A percentile compares a stretch with the other conserved stretches of the same genome.
phyloP scores from a whole-genome alignment of 2,113 vertebrate species.

The Elgaria multicarinata region DNA sequence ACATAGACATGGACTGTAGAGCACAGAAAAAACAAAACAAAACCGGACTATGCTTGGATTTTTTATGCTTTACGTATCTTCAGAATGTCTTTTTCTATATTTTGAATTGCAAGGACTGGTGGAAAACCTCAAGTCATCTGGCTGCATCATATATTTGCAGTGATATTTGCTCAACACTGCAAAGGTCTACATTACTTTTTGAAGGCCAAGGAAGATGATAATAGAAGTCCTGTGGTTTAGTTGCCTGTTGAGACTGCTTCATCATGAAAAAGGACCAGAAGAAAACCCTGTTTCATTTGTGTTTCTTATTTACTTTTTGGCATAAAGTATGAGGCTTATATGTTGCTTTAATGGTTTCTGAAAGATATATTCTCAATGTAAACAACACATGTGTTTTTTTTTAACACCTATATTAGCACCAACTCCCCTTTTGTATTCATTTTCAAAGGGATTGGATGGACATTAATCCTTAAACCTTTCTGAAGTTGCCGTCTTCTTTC shows the following conservation, averaged over 20 bases:
- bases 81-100: neutral
- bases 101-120: neutral
- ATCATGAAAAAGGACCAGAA: neutral
- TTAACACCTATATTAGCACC: neutral
- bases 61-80: neutral
- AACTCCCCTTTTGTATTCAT: neutral
- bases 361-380: constrained; percentile 7
- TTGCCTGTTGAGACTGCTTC: neutral
- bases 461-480: constrained; percentile 5
- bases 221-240: neutral
- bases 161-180: neutral
- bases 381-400: constrained; percentile 1
- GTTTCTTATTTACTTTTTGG: neutral
- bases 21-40: neutral
- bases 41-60: too few species aligned
- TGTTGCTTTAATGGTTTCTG: neutral
- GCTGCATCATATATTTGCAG: neutral
- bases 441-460: constrained; percentile 24
- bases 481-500: constrained; percentile 13
- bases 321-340: neutral
- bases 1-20: neutral
- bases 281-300: neutral
- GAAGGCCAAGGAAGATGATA: neutral
- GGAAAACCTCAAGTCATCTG: neutral
- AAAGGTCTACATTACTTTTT: neutral